These are phyloP conservation scores for Caligus rogercresseyi DNA, from an alignment of 1,140 invertebrate genomes.

Conservation along the genomic window DNA sequence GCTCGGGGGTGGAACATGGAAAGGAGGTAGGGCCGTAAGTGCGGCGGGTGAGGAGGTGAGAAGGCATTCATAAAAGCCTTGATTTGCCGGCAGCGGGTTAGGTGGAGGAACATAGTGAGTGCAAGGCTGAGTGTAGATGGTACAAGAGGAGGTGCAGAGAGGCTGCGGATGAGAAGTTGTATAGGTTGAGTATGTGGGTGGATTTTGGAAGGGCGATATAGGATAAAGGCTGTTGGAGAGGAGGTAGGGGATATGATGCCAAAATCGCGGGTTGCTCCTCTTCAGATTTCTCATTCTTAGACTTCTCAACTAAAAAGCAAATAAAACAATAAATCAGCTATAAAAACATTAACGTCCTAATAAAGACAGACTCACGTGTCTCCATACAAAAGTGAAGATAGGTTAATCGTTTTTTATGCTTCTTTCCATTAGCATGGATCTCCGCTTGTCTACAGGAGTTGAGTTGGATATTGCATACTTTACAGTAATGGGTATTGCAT, in stretches of 20 bases:
- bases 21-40: not conserved
- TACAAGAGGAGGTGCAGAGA: not conserved
- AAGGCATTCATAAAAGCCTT: not conserved
- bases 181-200: not conserved
- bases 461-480: conserved; percentile 12
- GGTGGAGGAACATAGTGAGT: not conserved
- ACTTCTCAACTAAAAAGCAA: not conserved
- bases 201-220: not conserved
- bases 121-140: not conserved
- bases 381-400: conserved; percentile 4
- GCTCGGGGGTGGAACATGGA: not conserved
- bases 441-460: conserved; percentile 8
- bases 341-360: too few relatives aligned
- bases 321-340: not conserved
- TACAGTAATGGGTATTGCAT: conserved; percentile 6
- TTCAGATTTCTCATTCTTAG: not conserved
- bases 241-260: not conserved
- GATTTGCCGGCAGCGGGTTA: not conserved
- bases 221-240: not conserved
- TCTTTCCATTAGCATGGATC: conserved; percentile 4
- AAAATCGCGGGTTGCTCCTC: not conserved
- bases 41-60: not conserved
- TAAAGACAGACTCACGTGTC: not conserved
- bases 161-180: not conserved
- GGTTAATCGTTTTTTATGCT: conserved; percentile 1